Evolutionary conservation across 2,113 vertebrate genomes (phyloP).

Genomic region (Emberiza fucata): DNA sequence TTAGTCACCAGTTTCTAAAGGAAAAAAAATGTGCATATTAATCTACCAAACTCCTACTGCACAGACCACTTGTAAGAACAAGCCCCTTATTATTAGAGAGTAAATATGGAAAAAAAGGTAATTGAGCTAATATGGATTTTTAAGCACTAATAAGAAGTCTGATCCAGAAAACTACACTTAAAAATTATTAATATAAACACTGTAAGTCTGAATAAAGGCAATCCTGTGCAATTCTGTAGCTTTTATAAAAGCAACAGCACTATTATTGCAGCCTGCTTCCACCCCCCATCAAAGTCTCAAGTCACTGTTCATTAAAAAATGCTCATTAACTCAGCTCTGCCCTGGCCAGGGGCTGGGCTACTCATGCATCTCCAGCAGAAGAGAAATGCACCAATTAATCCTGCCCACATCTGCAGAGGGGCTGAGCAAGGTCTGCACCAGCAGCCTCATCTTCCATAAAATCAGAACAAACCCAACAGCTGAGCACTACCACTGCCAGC

Average conservation of each 20-base stretch:
- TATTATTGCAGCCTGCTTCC: not conserved
- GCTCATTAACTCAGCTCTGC: constrained; percentile 50
- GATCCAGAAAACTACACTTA: constrained; percentile 8
- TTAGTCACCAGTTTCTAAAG: not conserved
- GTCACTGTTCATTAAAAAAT: constrained; percentile 54
- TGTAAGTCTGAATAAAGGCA: not conserved
- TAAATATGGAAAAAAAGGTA: not conserved
- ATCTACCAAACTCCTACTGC: not conserved
- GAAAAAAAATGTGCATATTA: not conserved
- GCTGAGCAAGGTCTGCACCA: not conserved
- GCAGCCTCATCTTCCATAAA: constrained; percentile 25
- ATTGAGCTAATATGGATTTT: not conserved
- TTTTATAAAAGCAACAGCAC: not conserved
- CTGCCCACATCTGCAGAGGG: constrained; percentile 29
- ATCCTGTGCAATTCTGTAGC: not conserved
- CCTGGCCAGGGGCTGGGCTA: constrained; percentile 18
- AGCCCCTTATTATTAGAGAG: not conserved
- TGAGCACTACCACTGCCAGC: constrained; percentile 27
- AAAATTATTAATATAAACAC: constrained; percentile 5
- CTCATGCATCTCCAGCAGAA: not conserved
- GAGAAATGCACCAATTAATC: constrained; percentile 46
- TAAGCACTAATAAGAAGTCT: not conserved
- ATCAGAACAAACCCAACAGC: constrained; percentile 30
- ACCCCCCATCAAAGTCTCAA: constrained; percentile 24
- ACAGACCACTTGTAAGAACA: not conserved